Evolutionary conservation across 2,797 vertebrate species (phyloP).

Genomic region (Brotula barbata): DNA sequence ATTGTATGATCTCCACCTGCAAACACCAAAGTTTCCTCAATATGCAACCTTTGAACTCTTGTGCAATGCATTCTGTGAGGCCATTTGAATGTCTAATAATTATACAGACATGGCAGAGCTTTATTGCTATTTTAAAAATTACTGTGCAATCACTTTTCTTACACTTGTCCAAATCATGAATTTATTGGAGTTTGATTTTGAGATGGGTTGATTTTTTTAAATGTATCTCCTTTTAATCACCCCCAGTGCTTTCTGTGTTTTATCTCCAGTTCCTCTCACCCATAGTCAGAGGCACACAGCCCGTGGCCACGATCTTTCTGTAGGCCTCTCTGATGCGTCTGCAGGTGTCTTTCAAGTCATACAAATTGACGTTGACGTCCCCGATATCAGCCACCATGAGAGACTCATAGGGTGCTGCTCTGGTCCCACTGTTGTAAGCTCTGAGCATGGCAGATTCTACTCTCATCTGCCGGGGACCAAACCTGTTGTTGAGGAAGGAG

Average conservation of each 20-base stretch:
- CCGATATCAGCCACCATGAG: slow-evolving; percentile 89
- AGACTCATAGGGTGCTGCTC: slow-evolving; percentile 86
- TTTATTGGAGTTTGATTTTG: no score
- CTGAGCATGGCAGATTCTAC: slow-evolving; percentile 85
- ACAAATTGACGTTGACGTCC: slow-evolving; percentile 88
- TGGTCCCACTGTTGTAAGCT: slow-evolving; percentile 78
- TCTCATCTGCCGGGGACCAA: slow-evolving; percentile 89
- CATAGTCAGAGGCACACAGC: slow-evolving; percentile 89
- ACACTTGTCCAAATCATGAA: no score
- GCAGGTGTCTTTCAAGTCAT: slow-evolving; percentile 89
- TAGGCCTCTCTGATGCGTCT: slow-evolving; percentile 83
- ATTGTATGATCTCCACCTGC: slow-evolving; percentile 95
- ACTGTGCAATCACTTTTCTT: neutral
- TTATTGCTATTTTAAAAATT: slow-evolving; percentile 1
- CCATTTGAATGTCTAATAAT: neutral
- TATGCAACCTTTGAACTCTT: neutral
- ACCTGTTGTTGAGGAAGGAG: slow-evolving; percentile 71
- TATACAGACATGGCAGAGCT: neutral
- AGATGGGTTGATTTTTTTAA: neutral
- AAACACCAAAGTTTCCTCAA: slow-evolving; percentile 28
- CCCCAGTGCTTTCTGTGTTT: neutral
- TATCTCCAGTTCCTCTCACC: slow-evolving; percentile 74
- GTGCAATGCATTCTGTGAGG: neutral
- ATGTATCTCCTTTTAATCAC: neutral
- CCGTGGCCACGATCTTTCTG: slow-evolving; percentile 71